Percentiles rank a stretch among this genome's conserved stretches.
Conservation (phyloP, 2,888 invertebrate genomes). For the Microplitis manilae region DNA sequence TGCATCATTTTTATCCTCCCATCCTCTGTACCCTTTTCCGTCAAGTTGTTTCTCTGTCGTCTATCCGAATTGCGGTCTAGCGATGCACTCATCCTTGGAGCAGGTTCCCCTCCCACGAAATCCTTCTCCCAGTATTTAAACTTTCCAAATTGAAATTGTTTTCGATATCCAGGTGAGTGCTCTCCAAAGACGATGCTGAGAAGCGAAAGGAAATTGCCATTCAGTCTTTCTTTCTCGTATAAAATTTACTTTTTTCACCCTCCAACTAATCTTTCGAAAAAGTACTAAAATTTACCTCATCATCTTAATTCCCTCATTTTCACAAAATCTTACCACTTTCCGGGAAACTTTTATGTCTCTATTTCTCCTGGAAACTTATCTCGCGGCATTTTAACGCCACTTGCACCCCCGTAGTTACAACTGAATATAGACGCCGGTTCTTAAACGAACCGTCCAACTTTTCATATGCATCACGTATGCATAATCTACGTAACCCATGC, state of each 20-base stretch:
- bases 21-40: constrained; percentile 40
- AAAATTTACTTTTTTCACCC: neutral
- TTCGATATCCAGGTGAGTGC: constrained; percentile 64
- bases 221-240: neutral
- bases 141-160: constrained; percentile 70
- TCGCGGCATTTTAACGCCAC: neutral
- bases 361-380: neutral
- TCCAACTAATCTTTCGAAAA: constrained; percentile 5
- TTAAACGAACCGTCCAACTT: neutral
- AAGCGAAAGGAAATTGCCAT: constrained; percentile 36
- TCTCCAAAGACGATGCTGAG: constrained; percentile 47
- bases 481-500: neutral
- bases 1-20: constrained; percentile 40
- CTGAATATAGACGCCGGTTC: neutral
- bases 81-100: constrained; percentile 30
- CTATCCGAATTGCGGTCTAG: constrained; percentile 50
- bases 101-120: constrained; percentile 39
- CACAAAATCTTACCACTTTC: neutral
- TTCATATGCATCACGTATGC: constrained; percentile 1
- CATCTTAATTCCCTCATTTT: constrained; percentile 2
- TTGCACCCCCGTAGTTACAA: neutral
- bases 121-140: constrained; percentile 60
- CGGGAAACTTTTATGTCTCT: neutral
- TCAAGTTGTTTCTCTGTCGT: constrained; percentile 44
- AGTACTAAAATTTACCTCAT: neutral